Conservation (phyloP, 2,888 invertebrate genomes). For the Phymatocera aterrima region DNA sequence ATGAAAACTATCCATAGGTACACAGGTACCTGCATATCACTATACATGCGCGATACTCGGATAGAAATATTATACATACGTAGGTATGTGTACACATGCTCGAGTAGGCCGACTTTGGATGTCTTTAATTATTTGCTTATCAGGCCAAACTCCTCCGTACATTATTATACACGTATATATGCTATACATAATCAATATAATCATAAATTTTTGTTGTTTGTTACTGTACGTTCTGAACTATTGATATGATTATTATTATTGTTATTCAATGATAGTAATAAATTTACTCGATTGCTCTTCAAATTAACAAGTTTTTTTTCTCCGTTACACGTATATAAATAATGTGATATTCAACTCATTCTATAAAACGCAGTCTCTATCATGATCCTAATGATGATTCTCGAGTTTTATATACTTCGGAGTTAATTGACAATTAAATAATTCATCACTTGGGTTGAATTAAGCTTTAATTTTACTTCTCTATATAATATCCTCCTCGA, state of each 20-base stretch:
- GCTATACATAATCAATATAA: not conserved
- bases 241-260: too few relatives aligned
- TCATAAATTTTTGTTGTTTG: not conserved
- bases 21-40: too few relatives aligned
- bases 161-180: not conserved
- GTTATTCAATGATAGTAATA: too few relatives aligned
- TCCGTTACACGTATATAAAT: too few relatives aligned
- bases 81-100: not conserved
- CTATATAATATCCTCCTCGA: conserved; percentile 24
- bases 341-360: too few relatives aligned
- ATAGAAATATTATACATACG: not conserved
- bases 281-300: too few relatives aligned
- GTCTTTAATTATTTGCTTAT: conserved; percentile 34
- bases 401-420: not conserved
- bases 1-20: not conserved
- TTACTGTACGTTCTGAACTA: too few relatives aligned
- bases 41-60: too few relatives aligned
- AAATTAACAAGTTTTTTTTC: too few relatives aligned
- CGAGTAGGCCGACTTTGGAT: conserved; percentile 40
- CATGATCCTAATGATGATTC: too few relatives aligned
- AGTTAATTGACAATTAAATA: conserved; percentile 32
- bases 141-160: conserved; percentile 28
- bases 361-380: too few relatives aligned
- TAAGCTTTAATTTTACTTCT: not conserved
- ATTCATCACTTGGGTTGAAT: conserved; percentile 8